phyloP scores from a whole-genome alignment of 1,140 invertebrate species.

The Coboldia fuscipes region DNA sequence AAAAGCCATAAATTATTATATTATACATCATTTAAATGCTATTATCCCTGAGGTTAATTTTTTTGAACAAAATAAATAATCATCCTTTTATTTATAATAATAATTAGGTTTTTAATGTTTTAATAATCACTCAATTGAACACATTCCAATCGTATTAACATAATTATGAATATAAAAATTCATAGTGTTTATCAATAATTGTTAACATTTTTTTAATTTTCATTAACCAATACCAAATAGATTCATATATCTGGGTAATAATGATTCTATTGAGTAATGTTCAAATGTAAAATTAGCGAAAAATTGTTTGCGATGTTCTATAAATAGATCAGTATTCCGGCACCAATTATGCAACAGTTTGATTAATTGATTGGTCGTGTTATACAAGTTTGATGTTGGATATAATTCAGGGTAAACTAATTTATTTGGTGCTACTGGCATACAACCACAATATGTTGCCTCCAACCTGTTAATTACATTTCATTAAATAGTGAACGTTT shows the following conservation, averaged over 20 bases:
- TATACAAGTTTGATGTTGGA: constrained; percentile 35
- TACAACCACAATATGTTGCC: constrained; percentile 40
- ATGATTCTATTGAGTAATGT: constrained; percentile 12
- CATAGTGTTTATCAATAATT: too few relatives aligned
- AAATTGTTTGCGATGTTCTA: constrained; percentile 15
- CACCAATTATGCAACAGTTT: constrained; percentile 28
- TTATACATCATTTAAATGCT: too few relatives aligned
- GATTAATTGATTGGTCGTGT: constrained; percentile 27
- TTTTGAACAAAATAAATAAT: too few relatives aligned
- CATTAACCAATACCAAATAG: too few relatives aligned
- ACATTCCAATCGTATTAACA: too few relatives aligned
- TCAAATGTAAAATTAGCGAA: constrained; percentile 16
- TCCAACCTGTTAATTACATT: constrained; percentile 31
- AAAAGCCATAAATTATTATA: too few relatives aligned
- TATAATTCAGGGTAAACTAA: constrained; percentile 58
- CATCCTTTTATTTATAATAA: too few relatives aligned
- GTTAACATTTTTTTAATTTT: too few relatives aligned
- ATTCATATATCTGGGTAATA: constrained; percentile 16
- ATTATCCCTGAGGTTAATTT: too few relatives aligned
- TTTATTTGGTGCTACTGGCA: constrained; percentile 41
- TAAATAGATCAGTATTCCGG: constrained; percentile 15
- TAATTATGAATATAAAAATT: too few relatives aligned
- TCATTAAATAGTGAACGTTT: constrained; percentile 1
- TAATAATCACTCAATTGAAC: too few relatives aligned
- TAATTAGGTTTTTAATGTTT: too few relatives aligned